Conservation (phyloP, 2,888 invertebrate genomes). For the Eustalomyia histrio region DNA sequence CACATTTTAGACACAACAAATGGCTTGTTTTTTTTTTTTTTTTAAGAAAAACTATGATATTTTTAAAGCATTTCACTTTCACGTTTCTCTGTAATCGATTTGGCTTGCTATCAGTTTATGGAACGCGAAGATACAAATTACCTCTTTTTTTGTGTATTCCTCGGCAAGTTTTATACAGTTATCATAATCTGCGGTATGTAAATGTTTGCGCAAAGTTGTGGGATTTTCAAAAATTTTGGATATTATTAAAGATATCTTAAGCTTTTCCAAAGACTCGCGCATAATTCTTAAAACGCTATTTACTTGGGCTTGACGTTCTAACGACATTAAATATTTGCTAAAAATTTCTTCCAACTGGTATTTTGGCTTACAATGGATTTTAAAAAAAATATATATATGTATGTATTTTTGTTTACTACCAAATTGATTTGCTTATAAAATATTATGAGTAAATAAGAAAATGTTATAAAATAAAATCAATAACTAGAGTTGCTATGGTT, state of each 20-base stretch:
- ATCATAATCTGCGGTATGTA: constrained; percentile 60
- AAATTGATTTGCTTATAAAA: too few relatives aligned
- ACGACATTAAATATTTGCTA: constrained; percentile 41
- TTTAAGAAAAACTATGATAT: too few relatives aligned
- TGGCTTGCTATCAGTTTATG: too few relatives aligned
- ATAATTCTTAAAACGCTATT: constrained; percentile 69
- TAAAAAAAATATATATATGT: too few relatives aligned
- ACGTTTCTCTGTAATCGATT: too few relatives aligned
- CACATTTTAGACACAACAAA: too few relatives aligned
- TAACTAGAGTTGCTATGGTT: constrained; percentile 45
- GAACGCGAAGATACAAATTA: too few relatives aligned
- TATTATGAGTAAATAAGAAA: not conserved
- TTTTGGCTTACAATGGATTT: not conserved
- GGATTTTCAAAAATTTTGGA: constrained; percentile 68
- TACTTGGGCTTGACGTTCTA: constrained; percentile 68
- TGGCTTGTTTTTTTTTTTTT: too few relatives aligned
- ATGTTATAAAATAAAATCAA: constrained; percentile 13
- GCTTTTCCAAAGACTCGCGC: constrained; percentile 67
- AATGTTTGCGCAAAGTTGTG: constrained; percentile 51
- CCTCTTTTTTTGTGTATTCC: constrained; percentile 64
- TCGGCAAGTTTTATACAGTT: constrained; percentile 61
- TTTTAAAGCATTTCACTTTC: too few relatives aligned
- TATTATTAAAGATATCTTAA: constrained; percentile 68
- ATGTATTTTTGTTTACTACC: too few relatives aligned
- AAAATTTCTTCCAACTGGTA: not conserved